Conservation (phyloP, 2,888 invertebrate genomes). For the Ganaspis brasiliensis region DNA sequence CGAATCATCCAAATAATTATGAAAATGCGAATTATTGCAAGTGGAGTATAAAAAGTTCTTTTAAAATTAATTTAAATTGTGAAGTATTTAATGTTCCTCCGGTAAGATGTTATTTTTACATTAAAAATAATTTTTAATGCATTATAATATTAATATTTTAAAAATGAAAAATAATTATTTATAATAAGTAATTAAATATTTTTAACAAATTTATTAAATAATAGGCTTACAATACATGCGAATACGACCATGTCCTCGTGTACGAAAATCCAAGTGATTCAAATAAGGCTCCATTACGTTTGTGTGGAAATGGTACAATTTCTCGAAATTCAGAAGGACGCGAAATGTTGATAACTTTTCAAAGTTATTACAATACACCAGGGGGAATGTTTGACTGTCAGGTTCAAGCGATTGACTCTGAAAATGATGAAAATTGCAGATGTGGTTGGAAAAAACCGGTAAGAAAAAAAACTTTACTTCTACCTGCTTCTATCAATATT, state of each 20-base stretch:
- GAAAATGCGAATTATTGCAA: constrained; percentile 78
- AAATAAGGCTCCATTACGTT: constrained; percentile 71
- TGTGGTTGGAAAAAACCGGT: constrained; percentile 84
- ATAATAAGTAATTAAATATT: not conserved
- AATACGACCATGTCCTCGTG: not conserved
- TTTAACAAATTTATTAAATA: not conserved
- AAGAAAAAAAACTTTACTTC: constrained; percentile 49
- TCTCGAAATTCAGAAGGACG: constrained; percentile 67
- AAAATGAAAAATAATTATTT: not conserved
- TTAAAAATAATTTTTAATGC: not conserved
- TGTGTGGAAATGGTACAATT: constrained; percentile 82
- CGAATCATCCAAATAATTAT: constrained; percentile 82
- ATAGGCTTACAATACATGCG: not conserved
- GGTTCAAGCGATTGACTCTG: constrained; percentile 65
- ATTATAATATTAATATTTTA: not conserved
- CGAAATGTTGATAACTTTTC: constrained; percentile 66
- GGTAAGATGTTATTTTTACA: constrained; percentile 27
- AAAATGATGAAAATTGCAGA: constrained; percentile 76
- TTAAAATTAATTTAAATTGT: constrained; percentile 35
- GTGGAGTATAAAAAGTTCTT: constrained; percentile 82
- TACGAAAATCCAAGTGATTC: constrained; percentile 12
- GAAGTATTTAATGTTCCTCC: constrained; percentile 35
- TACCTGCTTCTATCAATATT: no score
- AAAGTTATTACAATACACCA: constrained; percentile 66
- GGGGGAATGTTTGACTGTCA: constrained; percentile 83